Evolutionary conservation across 2,888 invertebrate species (phyloP).

Genomic region (Nomada ruficornis): DNA sequence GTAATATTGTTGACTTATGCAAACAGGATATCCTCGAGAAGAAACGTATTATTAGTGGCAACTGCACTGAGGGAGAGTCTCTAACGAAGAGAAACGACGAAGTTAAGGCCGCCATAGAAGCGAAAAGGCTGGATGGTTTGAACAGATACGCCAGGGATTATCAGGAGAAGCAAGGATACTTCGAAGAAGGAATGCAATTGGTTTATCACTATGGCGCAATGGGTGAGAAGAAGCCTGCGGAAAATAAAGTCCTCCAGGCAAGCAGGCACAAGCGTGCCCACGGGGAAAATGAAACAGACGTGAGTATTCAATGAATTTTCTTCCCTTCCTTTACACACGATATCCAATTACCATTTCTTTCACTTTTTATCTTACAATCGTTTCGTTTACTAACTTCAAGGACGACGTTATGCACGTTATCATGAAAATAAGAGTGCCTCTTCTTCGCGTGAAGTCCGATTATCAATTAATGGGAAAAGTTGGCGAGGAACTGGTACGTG

Average conservation of each 20-base stretch:
- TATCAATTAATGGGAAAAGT: constrained; percentile 80
- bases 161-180: constrained; percentile 81
- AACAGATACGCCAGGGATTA: constrained; percentile 79
- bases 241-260: constrained; percentile 47
- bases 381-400: constrained; percentile 62
- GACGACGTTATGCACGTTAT: constrained; percentile 82
- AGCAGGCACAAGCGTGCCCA: constrained; percentile 75
- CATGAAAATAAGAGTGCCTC: constrained; percentile 78
- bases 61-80: constrained; percentile 80
- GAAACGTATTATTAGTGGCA: constrained; percentile 76
- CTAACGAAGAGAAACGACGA: constrained; percentile 78
- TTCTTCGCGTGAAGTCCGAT: constrained; percentile 76
- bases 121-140: constrained; percentile 75
- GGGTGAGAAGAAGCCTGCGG: constrained; percentile 27
- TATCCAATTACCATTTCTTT: neutral
- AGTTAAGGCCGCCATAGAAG: constrained; percentile 71
- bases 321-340: too few species aligned
- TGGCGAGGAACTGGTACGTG: constrained; percentile 77
- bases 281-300: constrained; percentile 67
- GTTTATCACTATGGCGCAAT: constrained; percentile 80
- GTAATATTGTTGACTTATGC: neutral
- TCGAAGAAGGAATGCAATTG: constrained; percentile 81
- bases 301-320: constrained; percentile 21
- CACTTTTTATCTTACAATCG: too few species aligned
- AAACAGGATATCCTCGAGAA: constrained; percentile 76